A percentile compares a stretch with the other conserved stretches of the same genome.
phyloP scores from a whole-genome alignment of 2,888 invertebrate genomes.

The Calameuta filiformis region DNA sequence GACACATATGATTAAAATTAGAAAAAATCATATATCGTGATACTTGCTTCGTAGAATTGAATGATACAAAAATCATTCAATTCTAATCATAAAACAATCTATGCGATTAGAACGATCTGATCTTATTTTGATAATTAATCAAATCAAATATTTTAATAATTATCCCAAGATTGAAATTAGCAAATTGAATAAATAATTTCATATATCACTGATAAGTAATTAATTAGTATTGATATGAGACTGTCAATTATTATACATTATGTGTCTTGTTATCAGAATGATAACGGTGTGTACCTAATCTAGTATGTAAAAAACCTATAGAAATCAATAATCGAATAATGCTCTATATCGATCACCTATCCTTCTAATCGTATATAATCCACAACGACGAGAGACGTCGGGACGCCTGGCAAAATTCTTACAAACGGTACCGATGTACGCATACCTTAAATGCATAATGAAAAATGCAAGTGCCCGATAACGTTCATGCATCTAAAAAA shows the following conservation, averaged over 20 bases:
- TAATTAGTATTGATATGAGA: not conserved
- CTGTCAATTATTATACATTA: not conserved
- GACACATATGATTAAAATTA: not conserved
- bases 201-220: not conserved
- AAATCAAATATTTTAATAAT: slow-evolving; percentile 4
- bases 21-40: not conserved
- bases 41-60: not conserved
- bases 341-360: not conserved
- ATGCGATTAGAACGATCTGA: no score
- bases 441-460: slow-evolving; percentile 27
- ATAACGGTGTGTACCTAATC: not conserved
- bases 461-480: slow-evolving; percentile 55
- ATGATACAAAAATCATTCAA: no score
- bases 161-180: slow-evolving; percentile 17
- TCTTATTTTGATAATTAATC: rapidly evolving
- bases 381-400: not conserved
- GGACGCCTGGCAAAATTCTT: not conserved
- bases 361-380: not conserved
- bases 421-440: not conserved
- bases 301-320: not conserved
- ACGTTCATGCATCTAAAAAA: slow-evolving; percentile 55
- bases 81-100: no score
- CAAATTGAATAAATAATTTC: slow-evolving; percentile 26
- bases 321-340: not conserved
- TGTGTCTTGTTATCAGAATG: not conserved